Conservation (phyloP, 2,113 vertebrate species). For the Myotis brandtii region DNA sequence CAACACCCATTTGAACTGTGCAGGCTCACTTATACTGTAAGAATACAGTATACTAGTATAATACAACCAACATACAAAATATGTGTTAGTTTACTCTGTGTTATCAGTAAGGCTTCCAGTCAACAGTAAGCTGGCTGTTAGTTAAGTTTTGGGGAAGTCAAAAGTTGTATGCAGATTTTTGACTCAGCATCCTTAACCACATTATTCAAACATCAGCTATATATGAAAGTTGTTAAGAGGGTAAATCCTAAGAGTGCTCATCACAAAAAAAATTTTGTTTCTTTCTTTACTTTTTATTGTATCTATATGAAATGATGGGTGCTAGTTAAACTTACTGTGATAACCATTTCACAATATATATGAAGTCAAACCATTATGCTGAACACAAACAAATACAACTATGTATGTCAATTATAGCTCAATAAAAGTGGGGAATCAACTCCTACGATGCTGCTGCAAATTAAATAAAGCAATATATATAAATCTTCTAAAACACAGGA, state of each 20-base stretch:
- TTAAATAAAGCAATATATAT: not conserved
- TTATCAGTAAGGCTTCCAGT: not conserved
- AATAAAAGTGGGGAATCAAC: not conserved
- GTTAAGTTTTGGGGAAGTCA: not conserved
- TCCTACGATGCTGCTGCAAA: not conserved
- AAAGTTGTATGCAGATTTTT: not conserved
- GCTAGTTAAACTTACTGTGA: not conserved
- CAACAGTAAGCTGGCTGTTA: not conserved
- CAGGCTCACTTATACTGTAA: not conserved
- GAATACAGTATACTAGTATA: not conserved
- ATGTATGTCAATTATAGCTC: not conserved
- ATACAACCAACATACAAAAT: not conserved
- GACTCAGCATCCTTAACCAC: not conserved
- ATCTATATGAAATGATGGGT: not conserved
- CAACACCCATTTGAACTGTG: not conserved
- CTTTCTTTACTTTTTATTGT: not conserved
- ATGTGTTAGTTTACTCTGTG: not conserved
- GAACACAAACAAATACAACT: not conserved
- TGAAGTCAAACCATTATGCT: not conserved
- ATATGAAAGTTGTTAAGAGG: not conserved
- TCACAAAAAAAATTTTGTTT: not conserved
- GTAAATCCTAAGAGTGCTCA: not conserved
- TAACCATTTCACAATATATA: not conserved
- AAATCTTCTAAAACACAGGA: not conserved
- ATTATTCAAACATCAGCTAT: not conserved